Evolutionary conservation across 2,113 vertebrate genomes (phyloP), one percentile per base, ranked within the genome.

Genomic region (Tachuris rubrigastra): DNA sequence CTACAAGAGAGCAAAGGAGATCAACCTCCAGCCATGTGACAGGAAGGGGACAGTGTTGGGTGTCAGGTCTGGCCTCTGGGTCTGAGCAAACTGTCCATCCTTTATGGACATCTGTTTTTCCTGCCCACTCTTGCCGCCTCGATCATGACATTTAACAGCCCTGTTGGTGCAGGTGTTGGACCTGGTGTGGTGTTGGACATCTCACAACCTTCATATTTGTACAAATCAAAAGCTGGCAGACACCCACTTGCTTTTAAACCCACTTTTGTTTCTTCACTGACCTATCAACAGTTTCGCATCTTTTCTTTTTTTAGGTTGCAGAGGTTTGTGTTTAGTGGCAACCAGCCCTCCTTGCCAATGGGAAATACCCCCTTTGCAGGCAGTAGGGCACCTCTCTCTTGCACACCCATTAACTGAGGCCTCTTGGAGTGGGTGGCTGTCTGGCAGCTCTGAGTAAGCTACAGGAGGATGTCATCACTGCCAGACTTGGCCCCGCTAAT

Each of bases 401-500:
- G 66, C 78, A 82, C 21, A 5, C 12, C 72, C 81, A 14, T 37
- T 15, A 44, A 85, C 10, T 14, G 55, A 73, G 66, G 68, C 20
- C 63, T 94, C 82, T 21, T 44, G 56, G 65, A 89, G 85, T 79
- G 93, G 84, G 87, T 56, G 94, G 94, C 76, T 95, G 77, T 75
- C 56, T 77, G 25, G 22, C 59, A 88, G 83, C 90, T 79, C 68
- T 85, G 91, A 91, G 42, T 59, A 85, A 96, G 91, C 75, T 73
- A 23, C 50, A 35, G 24, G 95, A 91, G 90, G 93, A 93, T 94
- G 63, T 94, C 67, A 18, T 80, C 56, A 33, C 10, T 89, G 87
- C 94, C 82, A 94, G 77, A 78, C 81, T 93, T 95, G 89, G 86
- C 80, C 76, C 53, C 63, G 73, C 33, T 89, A 93, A 66, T 85